Evolutionary conservation across 2,113 vertebrate species (phyloP), one percentile per base, ranked within the genome.

Genomic region (Salvelinus namaycush): DNA sequence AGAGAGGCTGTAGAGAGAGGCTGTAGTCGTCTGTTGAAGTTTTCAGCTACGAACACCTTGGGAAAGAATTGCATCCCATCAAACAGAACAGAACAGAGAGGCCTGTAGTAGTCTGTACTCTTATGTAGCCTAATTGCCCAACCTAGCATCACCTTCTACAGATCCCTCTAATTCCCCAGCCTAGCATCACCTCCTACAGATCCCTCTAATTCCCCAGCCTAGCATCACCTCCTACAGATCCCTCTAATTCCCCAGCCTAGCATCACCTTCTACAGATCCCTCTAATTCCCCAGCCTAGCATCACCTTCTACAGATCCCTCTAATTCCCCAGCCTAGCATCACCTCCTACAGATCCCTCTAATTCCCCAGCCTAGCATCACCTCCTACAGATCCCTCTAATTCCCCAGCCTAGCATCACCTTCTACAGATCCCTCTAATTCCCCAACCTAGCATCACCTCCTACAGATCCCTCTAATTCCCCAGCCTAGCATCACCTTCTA

Each of bases 321-420:
- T 80, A 83, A 87, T 86, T 87, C 82, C 81, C 64, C 81, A 83
- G 84, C 85, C 88, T 5, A 5, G 31, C 31, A 31, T 88, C 87
- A 82, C 76, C 60, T 91, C 76, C 18, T 34, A 79, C 85, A 89
- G 31, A 34, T 34, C 31, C 31, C 87, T 91, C 83, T 80, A 82
- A 87, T 86, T 87, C 82, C 81, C 64, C 81, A 83, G 84, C 85
- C 88, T 76, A 49, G 88, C 86, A 86, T 88, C 87, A 82, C 76
- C 60, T 91, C 78, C 18, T 34, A 79, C 85, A 89, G 85, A 91
- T 88, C 87, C 86, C 79, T 90, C 88, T 88, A 91, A 88, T 85
- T 86, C 82, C 81, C 64, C 81, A 84, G 85, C 85, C 88, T 76
- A 34, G 88, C 85, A 86, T 89, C 86, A 82, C 78, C 60, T 91